These are phyloP conservation scores for Allobates femoralis DNA, from an alignment of 2,797 vertebrate species.

Conservation along the genomic window DNA sequence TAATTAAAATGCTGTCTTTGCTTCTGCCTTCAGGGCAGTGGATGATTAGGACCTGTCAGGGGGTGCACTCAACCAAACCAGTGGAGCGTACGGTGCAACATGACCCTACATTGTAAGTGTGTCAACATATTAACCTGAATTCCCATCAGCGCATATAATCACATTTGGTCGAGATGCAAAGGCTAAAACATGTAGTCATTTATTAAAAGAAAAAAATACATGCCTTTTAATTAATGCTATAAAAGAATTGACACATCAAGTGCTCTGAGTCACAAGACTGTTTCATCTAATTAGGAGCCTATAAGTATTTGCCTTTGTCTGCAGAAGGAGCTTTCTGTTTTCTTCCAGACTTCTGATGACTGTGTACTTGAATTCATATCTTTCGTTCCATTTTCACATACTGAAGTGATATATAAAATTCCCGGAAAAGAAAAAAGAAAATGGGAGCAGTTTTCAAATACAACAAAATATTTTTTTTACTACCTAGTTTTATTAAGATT, in stretches of 20 bases:
- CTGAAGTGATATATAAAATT: background rate
- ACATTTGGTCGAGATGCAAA: slow-evolving; percentile 76
- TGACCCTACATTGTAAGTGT: slow-evolving; percentile 97
- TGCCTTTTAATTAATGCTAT: slow-evolving; percentile 81
- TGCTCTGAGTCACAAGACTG: slow-evolving; percentile 76
- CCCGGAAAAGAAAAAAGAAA: background rate
- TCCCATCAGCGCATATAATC: slow-evolving; percentile 91
- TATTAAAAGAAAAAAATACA: slow-evolving; percentile 78
- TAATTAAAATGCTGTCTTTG: slow-evolving; percentile 92
- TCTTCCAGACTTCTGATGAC: slow-evolving; percentile 36
- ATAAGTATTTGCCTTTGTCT: slow-evolving; percentile 71
- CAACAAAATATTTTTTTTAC: background rate
- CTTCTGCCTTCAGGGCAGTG: slow-evolving; percentile 92
- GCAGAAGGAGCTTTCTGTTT: slow-evolving; percentile 66
- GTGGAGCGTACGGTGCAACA: slow-evolving; percentile 90
- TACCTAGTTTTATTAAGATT: background rate
- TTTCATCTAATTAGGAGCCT: slow-evolving; percentile 77
- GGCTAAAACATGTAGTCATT: slow-evolving; percentile 81
- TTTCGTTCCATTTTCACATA: background rate
- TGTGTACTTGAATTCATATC: slow-evolving; percentile 13
- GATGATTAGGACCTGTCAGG: slow-evolving; percentile 97
- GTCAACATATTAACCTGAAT: slow-evolving; percentile 99
- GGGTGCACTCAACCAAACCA: slow-evolving; percentile 86
- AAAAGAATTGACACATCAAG: slow-evolving; percentile 78
- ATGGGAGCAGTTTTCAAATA: background rate